Conservation (phyloP, 2,797 vertebrate species). For the Coccyzus lansbergi region DNA sequence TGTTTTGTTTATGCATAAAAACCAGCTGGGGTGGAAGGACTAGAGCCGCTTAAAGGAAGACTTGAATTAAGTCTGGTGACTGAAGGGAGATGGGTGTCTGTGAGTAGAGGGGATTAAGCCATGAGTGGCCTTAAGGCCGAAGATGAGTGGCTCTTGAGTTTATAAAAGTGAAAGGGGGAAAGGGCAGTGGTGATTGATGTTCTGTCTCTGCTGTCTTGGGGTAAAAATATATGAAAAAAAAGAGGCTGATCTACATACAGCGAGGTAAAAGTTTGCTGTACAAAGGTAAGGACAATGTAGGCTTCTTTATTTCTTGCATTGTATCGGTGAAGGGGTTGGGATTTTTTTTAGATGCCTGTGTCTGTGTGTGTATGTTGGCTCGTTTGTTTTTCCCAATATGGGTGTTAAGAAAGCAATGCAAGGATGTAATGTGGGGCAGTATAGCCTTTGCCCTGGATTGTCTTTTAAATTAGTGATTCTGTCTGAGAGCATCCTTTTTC, state of each 20-base stretch:
- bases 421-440: not conserved
- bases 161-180: not conserved
- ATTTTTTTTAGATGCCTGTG: not conserved
- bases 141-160: not conserved
- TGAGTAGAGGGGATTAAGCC: not conserved
- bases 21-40: not conserved
- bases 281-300: too few species aligned
- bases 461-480: not conserved
- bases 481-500: not conserved
- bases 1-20: not conserved
- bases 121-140: not conserved
- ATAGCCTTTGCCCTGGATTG: not conserved
- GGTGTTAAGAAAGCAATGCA: not conserved
- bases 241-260: not conserved
- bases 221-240: not conserved
- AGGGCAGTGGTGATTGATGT: not conserved
- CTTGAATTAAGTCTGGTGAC: not conserved
- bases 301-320: too few species aligned
- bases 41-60: not conserved
- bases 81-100: rapidly evolving
- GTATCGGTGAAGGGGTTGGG: too few species aligned
- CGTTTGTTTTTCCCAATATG: not conserved
- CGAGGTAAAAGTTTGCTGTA: not conserved
- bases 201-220: not conserved
- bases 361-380: not conserved